Conservation (phyloP, 2,797 vertebrate species). For the Amniataba percoides region DNA sequence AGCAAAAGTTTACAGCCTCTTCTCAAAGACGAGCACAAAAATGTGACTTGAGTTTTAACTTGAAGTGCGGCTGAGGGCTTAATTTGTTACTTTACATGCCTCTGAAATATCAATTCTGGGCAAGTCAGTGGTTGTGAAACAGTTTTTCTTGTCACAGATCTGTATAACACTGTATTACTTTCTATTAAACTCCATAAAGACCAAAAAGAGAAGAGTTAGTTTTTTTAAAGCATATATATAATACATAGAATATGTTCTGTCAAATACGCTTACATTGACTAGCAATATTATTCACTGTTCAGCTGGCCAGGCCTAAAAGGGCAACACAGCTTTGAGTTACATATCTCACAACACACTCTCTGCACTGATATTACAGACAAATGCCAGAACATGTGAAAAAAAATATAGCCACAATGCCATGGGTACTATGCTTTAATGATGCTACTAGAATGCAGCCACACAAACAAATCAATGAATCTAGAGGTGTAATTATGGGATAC, state of each 20-base stretch:
- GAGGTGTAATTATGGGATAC: slow-evolving; percentile 74
- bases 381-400: slow-evolving; percentile 54
- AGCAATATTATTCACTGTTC: slow-evolving; percentile 9
- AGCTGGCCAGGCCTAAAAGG: slow-evolving; percentile 5
- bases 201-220: neutral
- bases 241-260: slow-evolving; percentile 16
- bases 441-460: slow-evolving; percentile 68
- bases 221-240: too few species aligned
- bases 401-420: slow-evolving; percentile 46
- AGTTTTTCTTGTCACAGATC: neutral
- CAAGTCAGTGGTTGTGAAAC: slow-evolving; percentile 15
- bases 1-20: slow-evolving; percentile 43
- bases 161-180: neutral
- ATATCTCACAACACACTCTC: slow-evolving; percentile 34
- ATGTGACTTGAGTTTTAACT: neutral
- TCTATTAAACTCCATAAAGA: neutral
- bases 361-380: slow-evolving; percentile 29
- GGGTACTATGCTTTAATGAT: slow-evolving; percentile 61
- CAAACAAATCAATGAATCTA: slow-evolving; percentile 73
- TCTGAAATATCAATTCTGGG: slow-evolving; percentile 30
- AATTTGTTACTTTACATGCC: slow-evolving; percentile 15
- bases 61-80: neutral
- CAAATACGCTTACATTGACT: slow-evolving; percentile 3
- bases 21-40: slow-evolving; percentile 8
- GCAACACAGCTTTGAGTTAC: slow-evolving; percentile 21